Evolutionary conservation across 1,140 invertebrate species (phyloP), one percentile per base, ranked within the genome.

Genomic region (Papilio glaucus): DNA sequence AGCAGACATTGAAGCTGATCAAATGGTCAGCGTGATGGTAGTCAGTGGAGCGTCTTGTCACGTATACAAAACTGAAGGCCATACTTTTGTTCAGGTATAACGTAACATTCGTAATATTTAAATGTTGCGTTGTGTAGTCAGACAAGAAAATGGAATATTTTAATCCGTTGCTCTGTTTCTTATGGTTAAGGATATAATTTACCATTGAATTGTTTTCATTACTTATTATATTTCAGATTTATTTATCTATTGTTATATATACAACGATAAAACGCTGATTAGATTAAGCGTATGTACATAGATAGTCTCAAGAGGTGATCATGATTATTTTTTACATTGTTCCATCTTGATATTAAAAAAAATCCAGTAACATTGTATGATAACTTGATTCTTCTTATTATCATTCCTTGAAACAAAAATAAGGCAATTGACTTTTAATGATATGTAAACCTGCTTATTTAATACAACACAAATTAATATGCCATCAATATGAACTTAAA

Each of bases 31-130:
- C 75, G 77, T 71, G 75, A 71, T 78, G 79, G 71, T 67, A 41
- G 62, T 70, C 62, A 68, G 72, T 45, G 49, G 49, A 24, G 49
- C 75, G 49, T 68, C 49, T 67, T 61, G 77, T 78, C 76, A 81
- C 77, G 79, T 82, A 75, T n/a, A 53, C 69, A 33, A 41, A 61
- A 60, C 21, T 57, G 75, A 84, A 85, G 82, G 80, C 77, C 76
- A 63, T 15, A 53, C 41, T 83, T 79, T 74, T 73, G 45, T 53
- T 69, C 29, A 33, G 7, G 10, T 42, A 69, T 69, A 69, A 69
- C 67, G 42, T 69, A 69, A 69, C 29, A 53, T 49, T 33, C 24
- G 67, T 69, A 69, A 69, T 69, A 29, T 37, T 49, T n/a, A 69
- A 29, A 18, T 62, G 2, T 33, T 33, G 62, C 42, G 79, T 73